Evolutionary conservation across 2,797 vertebrate species (phyloP).

Genomic region (Pseudochaenichthys georgianus): DNA sequence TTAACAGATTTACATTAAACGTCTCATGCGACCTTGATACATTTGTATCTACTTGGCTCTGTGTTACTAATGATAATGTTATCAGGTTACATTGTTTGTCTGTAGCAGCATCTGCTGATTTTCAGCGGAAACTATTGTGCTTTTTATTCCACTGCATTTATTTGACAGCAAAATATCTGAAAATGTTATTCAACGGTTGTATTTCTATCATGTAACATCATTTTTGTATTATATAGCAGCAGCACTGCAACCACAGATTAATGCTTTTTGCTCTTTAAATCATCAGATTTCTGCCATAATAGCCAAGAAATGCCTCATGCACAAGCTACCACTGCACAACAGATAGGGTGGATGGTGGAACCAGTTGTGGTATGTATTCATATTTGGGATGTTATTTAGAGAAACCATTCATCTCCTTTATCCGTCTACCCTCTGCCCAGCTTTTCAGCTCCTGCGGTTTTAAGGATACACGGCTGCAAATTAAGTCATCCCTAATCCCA

Average conservation of each 20-base stretch:
- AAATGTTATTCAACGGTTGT: background rate
- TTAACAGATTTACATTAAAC: slow-evolving; percentile 15
- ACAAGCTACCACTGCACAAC: background rate
- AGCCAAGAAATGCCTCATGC: background rate
- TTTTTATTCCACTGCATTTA: background rate
- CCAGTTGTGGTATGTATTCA: slow-evolving; percentile 32
- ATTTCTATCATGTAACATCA: background rate
- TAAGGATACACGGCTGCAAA: slow-evolving; percentile 39
- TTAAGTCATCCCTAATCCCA: slow-evolving; percentile 66
- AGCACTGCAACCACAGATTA: background rate
- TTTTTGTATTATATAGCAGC: background rate
- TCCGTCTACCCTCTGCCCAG: slow-evolving; percentile 26
- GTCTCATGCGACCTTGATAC: background rate
- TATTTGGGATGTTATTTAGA: slow-evolving; percentile 46
- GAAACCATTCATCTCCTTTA: slow-evolving; percentile 32
- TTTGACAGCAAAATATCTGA: background rate
- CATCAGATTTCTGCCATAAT: background rate
- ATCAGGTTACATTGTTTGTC: background rate
- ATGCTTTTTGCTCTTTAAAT: background rate
- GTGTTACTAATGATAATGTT: background rate
- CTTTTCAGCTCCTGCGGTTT: slow-evolving; percentile 46
- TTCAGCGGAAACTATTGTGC: background rate
- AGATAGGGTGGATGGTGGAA: slow-evolving; percentile 5
- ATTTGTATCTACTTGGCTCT: background rate
- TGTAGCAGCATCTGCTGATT: background rate